A percentile compares a stretch with the other conserved stretches of the same genome.
Conservation (phyloP, 2,113 vertebrate species). For the Cyprinodon brontotheroides region DNA sequence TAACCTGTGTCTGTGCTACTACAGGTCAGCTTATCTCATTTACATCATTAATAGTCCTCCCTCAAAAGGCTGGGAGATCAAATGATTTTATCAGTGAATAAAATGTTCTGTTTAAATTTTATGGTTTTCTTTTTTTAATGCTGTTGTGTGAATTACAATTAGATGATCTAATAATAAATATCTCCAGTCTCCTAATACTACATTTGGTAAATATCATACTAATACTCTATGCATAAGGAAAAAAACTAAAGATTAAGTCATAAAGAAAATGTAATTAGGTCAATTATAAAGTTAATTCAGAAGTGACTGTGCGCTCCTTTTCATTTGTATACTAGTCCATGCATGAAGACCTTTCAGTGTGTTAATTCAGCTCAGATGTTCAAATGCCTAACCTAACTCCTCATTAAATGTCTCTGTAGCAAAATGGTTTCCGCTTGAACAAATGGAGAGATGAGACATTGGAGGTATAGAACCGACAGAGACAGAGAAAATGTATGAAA, state of each 20-base stretch:
- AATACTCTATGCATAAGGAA: not conserved
- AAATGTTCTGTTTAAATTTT: not conserved
- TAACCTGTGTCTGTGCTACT: not conserved
- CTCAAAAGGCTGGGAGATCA: too few relatives aligned
- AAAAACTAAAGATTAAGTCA: not conserved
- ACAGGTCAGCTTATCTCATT: not conserved
- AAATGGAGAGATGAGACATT: conserved; percentile 22
- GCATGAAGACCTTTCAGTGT: not conserved
- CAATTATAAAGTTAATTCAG: too few relatives aligned
- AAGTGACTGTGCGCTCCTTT: not conserved
- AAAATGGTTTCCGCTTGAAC: conserved; percentile 24
- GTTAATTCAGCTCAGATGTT: not conserved
- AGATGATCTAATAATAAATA: not conserved
- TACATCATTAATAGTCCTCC: too few relatives aligned
- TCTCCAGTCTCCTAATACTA: too few relatives aligned
- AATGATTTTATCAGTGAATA: too few relatives aligned
- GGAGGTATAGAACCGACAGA: conserved; percentile 4
- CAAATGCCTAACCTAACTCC: not conserved
- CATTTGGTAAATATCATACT: not conserved
- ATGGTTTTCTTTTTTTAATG: not conserved
- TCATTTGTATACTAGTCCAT: not conserved
- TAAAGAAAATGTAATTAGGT: not conserved
- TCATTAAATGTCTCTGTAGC: conserved; percentile 11
- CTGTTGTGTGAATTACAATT: not conserved
- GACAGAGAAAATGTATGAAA: conserved; percentile 26